A percentile compares a stretch with the other conserved stretches of the same genome.
These are phyloP conservation scores for western clawed frog (Xenopus tropicalis) DNA, from an alignment of 2,113 vertebrate genomes.

Conservation along the genomic window DNA sequence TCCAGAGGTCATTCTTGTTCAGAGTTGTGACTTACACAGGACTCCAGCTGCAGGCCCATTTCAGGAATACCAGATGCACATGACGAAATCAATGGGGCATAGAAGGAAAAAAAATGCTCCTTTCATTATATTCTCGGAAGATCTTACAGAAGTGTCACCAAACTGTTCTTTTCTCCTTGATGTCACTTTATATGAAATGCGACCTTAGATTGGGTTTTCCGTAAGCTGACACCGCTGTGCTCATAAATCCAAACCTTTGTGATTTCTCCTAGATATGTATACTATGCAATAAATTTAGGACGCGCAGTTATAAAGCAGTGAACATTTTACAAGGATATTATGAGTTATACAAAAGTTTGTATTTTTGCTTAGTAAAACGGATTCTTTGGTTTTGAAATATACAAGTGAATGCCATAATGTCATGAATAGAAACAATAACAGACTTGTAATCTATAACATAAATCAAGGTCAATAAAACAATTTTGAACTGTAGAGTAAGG, in stretches of 20 bases:
- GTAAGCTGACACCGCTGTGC: neutral
- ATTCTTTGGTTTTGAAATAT: neutral
- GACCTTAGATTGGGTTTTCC: neutral
- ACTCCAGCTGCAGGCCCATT: neutral
- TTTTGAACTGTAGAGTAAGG: too few relatives aligned
- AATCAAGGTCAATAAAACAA: too few relatives aligned
- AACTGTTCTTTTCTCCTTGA: slow-evolving; percentile 5
- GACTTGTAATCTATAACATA: too few relatives aligned
- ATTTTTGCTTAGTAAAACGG: neutral
- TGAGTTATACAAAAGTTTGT: neutral
- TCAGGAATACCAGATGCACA: neutral
- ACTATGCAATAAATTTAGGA: neutral
- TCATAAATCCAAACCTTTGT: neutral
- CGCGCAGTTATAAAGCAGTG: neutral
- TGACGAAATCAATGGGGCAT: neutral
- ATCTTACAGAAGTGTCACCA: slow-evolving; percentile 1
- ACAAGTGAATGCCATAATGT: neutral
- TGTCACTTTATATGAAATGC: neutral
- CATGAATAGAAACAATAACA: too few relatives aligned
- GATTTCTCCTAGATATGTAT: slow-evolving; percentile 1
- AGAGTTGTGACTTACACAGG: neutral
- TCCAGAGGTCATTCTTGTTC: slow-evolving; percentile 1
- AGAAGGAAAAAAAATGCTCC: neutral
- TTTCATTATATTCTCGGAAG: neutral
- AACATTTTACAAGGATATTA: neutral